Percentiles rank a stretch among this genome's conserved stretches.
Conservation (phyloP, 2,113 vertebrate species). For the Hippocampus guttulatus region DNA sequence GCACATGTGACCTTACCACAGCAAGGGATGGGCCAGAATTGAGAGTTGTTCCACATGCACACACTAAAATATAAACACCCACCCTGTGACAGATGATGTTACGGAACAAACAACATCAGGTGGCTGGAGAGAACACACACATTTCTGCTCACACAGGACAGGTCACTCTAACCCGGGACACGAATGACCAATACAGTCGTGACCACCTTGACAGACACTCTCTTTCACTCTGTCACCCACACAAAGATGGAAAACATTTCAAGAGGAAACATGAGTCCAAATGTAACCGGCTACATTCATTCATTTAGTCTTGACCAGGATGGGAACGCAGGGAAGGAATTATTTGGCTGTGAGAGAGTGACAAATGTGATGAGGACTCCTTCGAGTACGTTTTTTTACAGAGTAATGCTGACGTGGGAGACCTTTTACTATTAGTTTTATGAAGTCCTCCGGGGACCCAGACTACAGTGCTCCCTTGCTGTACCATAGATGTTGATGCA, state of each 20-base stretch:
- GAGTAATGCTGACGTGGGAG: too few species aligned
- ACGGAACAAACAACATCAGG: constrained; percentile 13
- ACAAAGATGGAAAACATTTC: constrained; percentile 11
- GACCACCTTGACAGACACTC: constrained; percentile 3
- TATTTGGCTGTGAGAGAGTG: constrained; percentile 3
- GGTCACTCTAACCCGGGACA: constrained; percentile 16
- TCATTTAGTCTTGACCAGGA: constrained; percentile 9
- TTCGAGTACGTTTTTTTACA: background rate
- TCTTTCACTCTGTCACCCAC: background rate
- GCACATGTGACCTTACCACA: background rate
- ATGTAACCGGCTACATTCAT: constrained; percentile 16
- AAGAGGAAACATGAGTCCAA: constrained; percentile 10
- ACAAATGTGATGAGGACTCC: constrained; percentile 20
- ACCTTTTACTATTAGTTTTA: too few species aligned
- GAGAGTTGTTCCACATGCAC: background rate
- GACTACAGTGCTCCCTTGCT: background rate
- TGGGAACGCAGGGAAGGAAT: background rate
- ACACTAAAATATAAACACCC: background rate
- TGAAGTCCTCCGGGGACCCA: too few species aligned
- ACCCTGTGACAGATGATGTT: background rate
- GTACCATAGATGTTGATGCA: background rate
- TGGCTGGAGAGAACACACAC: constrained; percentile 21
- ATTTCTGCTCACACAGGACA: constrained; percentile 7
- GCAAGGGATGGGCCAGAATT: background rate
- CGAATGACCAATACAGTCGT: background rate